Evolutionary conservation across 2,888 invertebrate species (phyloP).

Genomic region (Drymonia ruficornis): DNA sequence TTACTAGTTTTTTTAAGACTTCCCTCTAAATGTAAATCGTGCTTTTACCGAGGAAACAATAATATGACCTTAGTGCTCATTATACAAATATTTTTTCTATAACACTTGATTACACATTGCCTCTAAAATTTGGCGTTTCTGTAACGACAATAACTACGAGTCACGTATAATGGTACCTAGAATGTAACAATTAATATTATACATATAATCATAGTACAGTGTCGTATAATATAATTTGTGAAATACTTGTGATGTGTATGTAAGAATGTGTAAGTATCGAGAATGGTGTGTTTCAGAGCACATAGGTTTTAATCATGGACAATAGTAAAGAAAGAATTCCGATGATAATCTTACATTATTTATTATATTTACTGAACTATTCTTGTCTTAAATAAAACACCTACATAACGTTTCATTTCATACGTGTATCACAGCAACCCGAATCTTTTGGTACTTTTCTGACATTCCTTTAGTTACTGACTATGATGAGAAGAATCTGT

Average conservation of each 20-base stretch:
- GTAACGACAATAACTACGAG: conserved; percentile 10
- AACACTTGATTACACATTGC: conserved; percentile 7
- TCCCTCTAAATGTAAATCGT: conserved; percentile 14
- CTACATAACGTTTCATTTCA: conserved; percentile 36
- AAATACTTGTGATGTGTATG: conserved; percentile 24
- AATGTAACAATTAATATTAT: conserved; percentile 3
- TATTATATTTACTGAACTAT: neutral
- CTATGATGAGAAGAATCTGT: conserved; percentile 17
- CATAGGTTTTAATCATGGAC: neutral
- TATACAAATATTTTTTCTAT: conserved; percentile 25
- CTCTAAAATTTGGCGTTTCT: conserved; percentile 2
- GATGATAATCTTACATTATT: neutral
- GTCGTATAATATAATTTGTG: conserved; percentile 10
- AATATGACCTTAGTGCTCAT: conserved; percentile 28
- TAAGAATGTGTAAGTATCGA: conserved; percentile 10
- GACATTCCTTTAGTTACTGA: conserved; percentile 26
- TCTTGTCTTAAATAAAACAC: conserved; percentile 3
- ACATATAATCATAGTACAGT: conserved; percentile 1
- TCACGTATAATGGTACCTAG: conserved; percentile 1
- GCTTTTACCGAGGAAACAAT: conserved; percentile 16
- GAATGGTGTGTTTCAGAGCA: neutral
- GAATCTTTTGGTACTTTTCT: conserved; percentile 45
- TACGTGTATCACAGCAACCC: conserved; percentile 62
- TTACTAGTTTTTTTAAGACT: conserved; percentile 29
- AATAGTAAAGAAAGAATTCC: neutral